A percentile compares a stretch with the other conserved stretches of the same genome.
phyloP scores from a whole-genome alignment of 2,888 invertebrate genomes.

The Hypena proboscidalis region DNA sequence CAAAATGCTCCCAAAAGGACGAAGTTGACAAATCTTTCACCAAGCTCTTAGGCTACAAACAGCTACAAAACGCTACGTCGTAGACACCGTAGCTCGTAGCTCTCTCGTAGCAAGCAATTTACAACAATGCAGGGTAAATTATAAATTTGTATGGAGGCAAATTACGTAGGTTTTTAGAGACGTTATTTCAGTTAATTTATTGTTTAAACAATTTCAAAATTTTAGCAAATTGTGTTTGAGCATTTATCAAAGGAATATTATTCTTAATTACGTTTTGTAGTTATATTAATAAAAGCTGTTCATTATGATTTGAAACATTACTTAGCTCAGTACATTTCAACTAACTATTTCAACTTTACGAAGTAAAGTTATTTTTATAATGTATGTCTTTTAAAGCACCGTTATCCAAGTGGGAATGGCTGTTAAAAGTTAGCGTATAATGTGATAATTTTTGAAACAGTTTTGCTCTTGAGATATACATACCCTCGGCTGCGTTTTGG shows the following conservation, averaged over 20 bases:
- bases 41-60: constrained; percentile 5
- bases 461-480: too few species aligned
- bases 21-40: not conserved
- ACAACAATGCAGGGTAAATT: constrained; percentile 23
- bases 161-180: constrained; percentile 22
- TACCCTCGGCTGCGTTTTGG: too few species aligned
- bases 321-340: too few species aligned
- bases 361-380: too few species aligned
- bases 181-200: constrained; percentile 23
- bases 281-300: too few species aligned
- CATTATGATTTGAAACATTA: too few species aligned
- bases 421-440: too few species aligned
- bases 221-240: constrained; percentile 12
- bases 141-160: constrained; percentile 28
- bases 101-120: constrained; percentile 23
- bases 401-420: too few species aligned
- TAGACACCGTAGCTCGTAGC: constrained; percentile 21
- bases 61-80: constrained; percentile 15
- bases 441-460: too few species aligned
- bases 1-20: too few species aligned
- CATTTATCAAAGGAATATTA: not conserved
- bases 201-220: constrained; percentile 12
- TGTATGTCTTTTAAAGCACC: too few species aligned
- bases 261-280: not conserved
- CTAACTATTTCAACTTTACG: too few species aligned